Percentiles rank a stretch among this genome's conserved stretches.
phyloP scores from a whole-genome alignment of 2,797 vertebrate species.

The Propithecus deckenii region DNA sequence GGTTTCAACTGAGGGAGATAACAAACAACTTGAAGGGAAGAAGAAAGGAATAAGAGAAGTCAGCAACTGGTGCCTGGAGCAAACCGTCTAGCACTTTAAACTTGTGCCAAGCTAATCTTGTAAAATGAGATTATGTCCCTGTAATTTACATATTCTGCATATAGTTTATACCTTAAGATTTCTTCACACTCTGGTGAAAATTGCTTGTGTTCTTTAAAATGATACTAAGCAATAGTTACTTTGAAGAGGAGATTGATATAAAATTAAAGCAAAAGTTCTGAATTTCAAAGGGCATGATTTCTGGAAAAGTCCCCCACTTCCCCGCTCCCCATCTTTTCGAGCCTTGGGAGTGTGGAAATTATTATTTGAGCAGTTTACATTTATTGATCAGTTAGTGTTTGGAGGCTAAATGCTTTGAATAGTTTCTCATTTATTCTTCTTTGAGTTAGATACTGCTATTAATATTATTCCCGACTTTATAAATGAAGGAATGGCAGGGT shows the following conservation, averaged over 20 bases:
- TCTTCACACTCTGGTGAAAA: background rate
- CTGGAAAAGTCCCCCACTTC: background rate
- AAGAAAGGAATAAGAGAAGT: background rate
- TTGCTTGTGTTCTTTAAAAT: background rate
- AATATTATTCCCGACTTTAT: background rate
- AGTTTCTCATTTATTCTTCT: background rate
- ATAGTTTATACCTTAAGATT: background rate
- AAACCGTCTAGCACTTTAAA: constrained; percentile 16
- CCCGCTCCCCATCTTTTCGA: background rate
- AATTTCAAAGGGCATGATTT: background rate
- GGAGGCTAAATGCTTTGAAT: background rate
- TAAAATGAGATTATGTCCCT: constrained; percentile 2
- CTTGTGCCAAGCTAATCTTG: background rate
- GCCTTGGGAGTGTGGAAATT: background rate
- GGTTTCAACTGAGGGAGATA: background rate
- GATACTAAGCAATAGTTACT: background rate
- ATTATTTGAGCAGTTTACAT: constrained; percentile 16
- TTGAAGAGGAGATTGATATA: background rate
- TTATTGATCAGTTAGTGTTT: constrained; percentile 24
- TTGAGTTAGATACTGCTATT: background rate
- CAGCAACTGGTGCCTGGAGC: background rate
- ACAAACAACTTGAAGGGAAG: background rate
- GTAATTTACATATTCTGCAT: background rate
- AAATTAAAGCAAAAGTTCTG: constrained; percentile 26
- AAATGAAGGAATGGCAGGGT: background rate